Conservation (phyloP, 2,888 invertebrate species). For the Cheiracanthium punctorium region DNA sequence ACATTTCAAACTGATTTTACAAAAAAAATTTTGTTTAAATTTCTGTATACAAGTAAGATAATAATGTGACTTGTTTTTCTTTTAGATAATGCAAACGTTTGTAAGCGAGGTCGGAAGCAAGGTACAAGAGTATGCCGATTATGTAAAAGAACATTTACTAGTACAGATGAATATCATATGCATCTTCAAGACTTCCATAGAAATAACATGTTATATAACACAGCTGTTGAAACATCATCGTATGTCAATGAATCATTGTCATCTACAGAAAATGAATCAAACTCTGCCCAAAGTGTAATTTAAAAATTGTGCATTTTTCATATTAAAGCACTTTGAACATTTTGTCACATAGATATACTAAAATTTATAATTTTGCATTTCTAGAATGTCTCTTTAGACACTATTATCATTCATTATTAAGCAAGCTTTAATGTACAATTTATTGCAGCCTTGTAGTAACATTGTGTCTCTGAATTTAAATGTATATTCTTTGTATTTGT, state of each 20-base stretch:
- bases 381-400: conserved; percentile 7
- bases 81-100: conserved; percentile 31
- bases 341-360: background rate
- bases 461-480: background rate
- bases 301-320: background rate
- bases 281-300: conserved; percentile 41
- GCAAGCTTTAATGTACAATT: background rate
- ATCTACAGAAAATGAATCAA: conserved; percentile 58
- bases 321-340: background rate
- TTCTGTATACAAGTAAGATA: too few relatives aligned
- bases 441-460: background rate
- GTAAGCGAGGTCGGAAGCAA: conserved; percentile 54
- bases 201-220: conserved; percentile 14
- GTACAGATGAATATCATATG: conserved; percentile 33
- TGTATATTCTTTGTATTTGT: background rate
- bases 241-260: conserved; percentile 42
- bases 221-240: conserved; percentile 14
- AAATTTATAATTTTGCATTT: background rate
- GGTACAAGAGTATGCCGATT: conserved; percentile 58
- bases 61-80: too few relatives aligned
- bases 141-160: conserved; percentile 59
- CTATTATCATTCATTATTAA: background rate
- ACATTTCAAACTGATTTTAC: too few relatives aligned
- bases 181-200: conserved; percentile 54
- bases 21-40: too few relatives aligned